Conservation (phyloP, 1,140 invertebrate genomes). For the Tetragonula clypearis region DNA sequence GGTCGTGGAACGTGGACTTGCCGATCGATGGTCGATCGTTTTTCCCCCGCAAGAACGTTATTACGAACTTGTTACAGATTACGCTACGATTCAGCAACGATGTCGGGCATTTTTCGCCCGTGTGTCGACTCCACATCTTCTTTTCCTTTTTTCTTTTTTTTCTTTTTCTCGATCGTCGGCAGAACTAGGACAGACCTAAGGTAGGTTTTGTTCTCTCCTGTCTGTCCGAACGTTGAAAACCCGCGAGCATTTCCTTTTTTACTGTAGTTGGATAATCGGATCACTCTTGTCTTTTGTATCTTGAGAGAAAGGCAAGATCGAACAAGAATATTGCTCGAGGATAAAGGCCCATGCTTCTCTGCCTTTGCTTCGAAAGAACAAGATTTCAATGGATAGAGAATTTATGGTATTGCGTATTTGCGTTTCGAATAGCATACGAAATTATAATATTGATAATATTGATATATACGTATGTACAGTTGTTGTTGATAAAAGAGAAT, state of each 20-base stretch:
- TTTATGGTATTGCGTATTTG: not conserved
- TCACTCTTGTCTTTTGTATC: slow-evolving; percentile 4
- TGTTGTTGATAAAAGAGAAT: no score
- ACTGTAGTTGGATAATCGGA: not conserved
- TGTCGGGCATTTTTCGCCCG: slow-evolving; percentile 19
- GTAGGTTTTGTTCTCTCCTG: not conserved
- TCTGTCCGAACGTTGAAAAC: slow-evolving; percentile 1
- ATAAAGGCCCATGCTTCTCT: not conserved
- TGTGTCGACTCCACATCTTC: not conserved
- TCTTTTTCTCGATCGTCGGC: no score
- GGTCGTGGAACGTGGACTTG: slow-evolving; percentile 18
- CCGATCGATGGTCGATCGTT: slow-evolving; percentile 22
- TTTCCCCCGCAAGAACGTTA: slow-evolving; percentile 23
- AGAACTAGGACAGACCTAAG: not conserved
- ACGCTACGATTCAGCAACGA: slow-evolving; percentile 38
- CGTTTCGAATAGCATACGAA: not conserved
- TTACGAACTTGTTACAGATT: slow-evolving; percentile 42
- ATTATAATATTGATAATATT: not conserved
- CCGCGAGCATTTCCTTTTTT: not conserved
- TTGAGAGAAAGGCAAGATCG: no score
- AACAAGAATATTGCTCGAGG: not conserved
- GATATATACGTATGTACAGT: no score
- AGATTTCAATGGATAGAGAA: not conserved
- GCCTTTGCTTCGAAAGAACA: not conserved
- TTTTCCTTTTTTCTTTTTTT: not conserved